Conservation (phyloP, 2,113 vertebrate species). For the Todiramphus chloris region DNA sequence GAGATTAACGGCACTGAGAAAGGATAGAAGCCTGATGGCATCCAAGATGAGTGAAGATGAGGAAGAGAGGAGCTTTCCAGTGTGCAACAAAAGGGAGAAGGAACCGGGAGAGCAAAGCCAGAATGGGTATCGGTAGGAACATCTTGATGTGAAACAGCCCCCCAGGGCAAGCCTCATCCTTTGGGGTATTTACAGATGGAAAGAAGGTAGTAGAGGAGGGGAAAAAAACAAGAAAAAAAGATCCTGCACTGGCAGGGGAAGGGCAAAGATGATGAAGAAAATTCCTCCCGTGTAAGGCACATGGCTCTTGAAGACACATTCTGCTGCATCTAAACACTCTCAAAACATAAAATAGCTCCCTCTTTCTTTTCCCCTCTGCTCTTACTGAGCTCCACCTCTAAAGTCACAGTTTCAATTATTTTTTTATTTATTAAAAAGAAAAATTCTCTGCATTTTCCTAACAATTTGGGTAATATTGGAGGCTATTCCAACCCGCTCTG, state of each 20-base stretch:
- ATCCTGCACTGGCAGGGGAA: background rate
- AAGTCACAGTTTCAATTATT: background rate
- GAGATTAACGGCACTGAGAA: background rate
- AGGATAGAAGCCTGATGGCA: background rate
- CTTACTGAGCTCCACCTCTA: background rate
- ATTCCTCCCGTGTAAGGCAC: background rate
- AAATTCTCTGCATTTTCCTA: background rate
- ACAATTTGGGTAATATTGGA: background rate
- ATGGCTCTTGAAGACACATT: background rate
- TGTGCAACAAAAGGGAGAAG: background rate
- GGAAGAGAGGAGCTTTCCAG: background rate
- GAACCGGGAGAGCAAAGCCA: background rate
- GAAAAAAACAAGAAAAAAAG: too few species aligned
- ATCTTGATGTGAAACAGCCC: background rate
- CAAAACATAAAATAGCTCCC: background rate
- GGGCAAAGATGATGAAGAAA: background rate
- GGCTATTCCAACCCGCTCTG: background rate
- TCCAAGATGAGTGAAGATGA: background rate
- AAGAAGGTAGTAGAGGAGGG: background rate
- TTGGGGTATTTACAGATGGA: background rate
- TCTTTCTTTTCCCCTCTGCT: background rate
- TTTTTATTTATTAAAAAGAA: background rate
- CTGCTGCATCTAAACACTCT: background rate
- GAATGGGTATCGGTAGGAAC: background rate
- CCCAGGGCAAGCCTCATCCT: background rate